Percentiles rank a stretch among this genome's conserved stretches.
Conservation (phyloP, 2,797 vertebrate genomes). For the Melanotaenia maccullochi region DNA sequence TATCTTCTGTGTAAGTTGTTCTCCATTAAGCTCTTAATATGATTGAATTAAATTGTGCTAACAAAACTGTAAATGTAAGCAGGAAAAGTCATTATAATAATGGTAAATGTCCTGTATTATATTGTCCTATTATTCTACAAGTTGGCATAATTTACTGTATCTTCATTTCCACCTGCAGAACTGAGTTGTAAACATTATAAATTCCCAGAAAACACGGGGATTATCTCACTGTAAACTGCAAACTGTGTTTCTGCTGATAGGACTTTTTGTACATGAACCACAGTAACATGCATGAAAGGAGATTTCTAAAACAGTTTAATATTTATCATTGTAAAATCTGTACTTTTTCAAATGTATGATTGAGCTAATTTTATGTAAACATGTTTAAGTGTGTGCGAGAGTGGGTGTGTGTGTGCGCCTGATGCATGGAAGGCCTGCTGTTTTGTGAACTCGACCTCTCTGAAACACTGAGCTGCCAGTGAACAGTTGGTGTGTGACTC, state of each 20-base stretch:
- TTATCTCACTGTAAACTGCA: constrained; percentile 39
- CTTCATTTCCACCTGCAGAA: constrained; percentile 1
- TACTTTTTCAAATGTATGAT: constrained; percentile 91
- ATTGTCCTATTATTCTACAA: neutral
- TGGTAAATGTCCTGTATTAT: constrained; percentile 46
- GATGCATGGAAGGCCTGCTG: constrained; percentile 82
- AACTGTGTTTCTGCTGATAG: constrained; percentile 37
- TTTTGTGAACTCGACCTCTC: constrained; percentile 78
- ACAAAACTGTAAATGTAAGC: constrained; percentile 13
- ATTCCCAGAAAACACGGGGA: constrained; percentile 12
- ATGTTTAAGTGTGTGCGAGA: constrained; percentile 44
- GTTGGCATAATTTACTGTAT: constrained; percentile 6
- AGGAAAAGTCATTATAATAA: constrained; percentile 62
- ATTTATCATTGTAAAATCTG: constrained; percentile 91
- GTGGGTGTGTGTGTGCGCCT: constrained; percentile 54
- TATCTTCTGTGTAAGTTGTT: neutral
- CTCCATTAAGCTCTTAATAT: constrained; percentile 1
- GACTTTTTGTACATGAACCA: constrained; percentile 38
- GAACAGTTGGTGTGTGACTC: constrained; percentile 77
- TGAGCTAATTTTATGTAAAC: constrained; percentile 80
- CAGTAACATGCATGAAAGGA: constrained; percentile 63
- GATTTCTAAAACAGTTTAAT: constrained; percentile 67
- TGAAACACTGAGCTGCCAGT: constrained; percentile 80
- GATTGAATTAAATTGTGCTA: constrained; percentile 1
- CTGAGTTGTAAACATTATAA: neutral